These are phyloP conservation scores for Leucoptera coffeella DNA, from an alignment of 2,888 invertebrate species.

Conservation along the genomic window DNA sequence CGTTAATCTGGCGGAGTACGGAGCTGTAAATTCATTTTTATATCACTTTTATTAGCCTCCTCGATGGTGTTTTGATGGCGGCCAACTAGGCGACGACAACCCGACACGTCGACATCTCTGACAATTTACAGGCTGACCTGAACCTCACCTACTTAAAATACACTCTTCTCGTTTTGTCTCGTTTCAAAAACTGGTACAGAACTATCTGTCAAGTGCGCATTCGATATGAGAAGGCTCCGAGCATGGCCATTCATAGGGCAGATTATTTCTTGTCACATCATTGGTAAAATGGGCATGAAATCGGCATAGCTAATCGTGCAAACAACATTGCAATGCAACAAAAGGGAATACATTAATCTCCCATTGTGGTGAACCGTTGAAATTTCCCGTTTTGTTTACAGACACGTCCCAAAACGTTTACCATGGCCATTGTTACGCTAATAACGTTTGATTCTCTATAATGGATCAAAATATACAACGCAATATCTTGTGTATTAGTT, in stretches of 20 bases:
- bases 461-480: no score
- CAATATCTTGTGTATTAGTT: no score
- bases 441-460: no score
- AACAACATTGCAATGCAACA: conserved; percentile 42
- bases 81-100: conserved; percentile 50
- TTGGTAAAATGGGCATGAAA: conserved; percentile 47
- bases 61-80: conserved; percentile 51
- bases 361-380: conserved; percentile 35
- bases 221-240: no score
- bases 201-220: no score
- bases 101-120: conserved; percentile 48
- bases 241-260: no score
- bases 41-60: conserved; percentile 47
- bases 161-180: no score
- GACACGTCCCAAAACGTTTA: conserved; percentile 31
- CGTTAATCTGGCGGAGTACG: conserved; percentile 35
- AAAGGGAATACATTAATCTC: conserved; percentile 46
- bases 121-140: no score
- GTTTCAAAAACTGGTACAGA: no score
- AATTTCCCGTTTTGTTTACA: conserved; percentile 38
- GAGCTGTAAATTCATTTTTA: conserved; percentile 49
- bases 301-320: conserved; percentile 38
- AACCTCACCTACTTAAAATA: no score
- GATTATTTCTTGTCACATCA: no score
- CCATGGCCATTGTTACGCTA: no score